Base-by-base conservation (phyloP, 1,140 invertebrate genomes). In the Philotrypesis tridentata region DNA sequence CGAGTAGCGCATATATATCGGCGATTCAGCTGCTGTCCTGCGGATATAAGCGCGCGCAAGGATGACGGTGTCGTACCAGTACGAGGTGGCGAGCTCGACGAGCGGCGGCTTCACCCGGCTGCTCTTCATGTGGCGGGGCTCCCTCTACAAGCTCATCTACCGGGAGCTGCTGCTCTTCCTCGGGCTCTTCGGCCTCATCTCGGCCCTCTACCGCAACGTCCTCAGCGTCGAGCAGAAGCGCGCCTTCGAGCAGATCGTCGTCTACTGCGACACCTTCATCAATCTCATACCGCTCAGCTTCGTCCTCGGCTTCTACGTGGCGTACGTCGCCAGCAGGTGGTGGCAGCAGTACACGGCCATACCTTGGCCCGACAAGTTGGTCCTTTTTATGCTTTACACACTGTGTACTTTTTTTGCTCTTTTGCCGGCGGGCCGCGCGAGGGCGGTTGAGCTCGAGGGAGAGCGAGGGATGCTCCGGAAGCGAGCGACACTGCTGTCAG, bases 11-110 rank as follows among this genome's bases (percentile, higher is more conserved):
- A n/a, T n/a, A n/a, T n/a, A n/a, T n/a, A n/a, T n/a, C n/a, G n/a
- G n/a, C n/a, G n/a, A n/a, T n/a, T n/a, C n/a, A n/a, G n/a, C n/a
- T n/a, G n/a, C n/a, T n/a, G n/a, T n/a, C n/a, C n/a, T n/a, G n/a
- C n/a, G n/a, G n/a, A n/a, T n/a, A n/a, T n/a, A n/a, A n/a, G n/a
- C n/a, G n/a, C n/a, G n/a, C n/a, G n/a, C n/a, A n/a, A 71, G 82
- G 68, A 96, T 96, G 95, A 96, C 95, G 74, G 95, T 96, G 71
- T 95, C 94, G 79, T 96, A 96, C 87, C 95, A 96, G 85, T 94
- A 94, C 84, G 94, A 95, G 85, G 95, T 96, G 80, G 95, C 95
- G 21, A 95, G 94, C 65, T 95, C 95, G 55, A 95, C 94, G 55
- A 94, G 94, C 71, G 94, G 94, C 73, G 95, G 95, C 27, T 96